Conservation (phyloP, 2,797 vertebrate species). For the Channa striata region DNA sequence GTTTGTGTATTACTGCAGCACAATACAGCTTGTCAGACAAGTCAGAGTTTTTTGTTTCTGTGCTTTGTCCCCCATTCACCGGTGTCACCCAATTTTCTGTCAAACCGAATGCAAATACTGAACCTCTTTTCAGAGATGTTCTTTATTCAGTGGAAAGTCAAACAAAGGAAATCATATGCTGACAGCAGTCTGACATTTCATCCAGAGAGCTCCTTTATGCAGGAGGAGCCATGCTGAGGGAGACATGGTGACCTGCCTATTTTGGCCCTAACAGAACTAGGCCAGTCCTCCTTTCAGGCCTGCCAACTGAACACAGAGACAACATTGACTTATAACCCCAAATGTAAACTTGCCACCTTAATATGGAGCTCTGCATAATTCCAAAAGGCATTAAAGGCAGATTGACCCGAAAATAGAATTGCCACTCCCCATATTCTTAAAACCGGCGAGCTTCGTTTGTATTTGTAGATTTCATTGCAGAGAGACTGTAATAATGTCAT, state of each 20-base stretch:
- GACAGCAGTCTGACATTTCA: slow-evolving; percentile 55
- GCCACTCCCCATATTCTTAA: background rate
- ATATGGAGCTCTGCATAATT: background rate
- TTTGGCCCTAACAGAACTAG: slow-evolving; percentile 17
- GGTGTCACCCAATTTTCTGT: slow-evolving; percentile 54
- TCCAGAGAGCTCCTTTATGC: slow-evolving; percentile 59
- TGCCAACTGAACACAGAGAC: slow-evolving; percentile 31
- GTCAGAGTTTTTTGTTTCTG: slow-evolving; percentile 50
- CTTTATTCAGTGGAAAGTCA: slow-evolving; percentile 56
- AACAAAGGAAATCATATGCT: slow-evolving; percentile 63
- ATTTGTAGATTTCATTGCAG: background rate
- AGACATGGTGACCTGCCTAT: slow-evolving; percentile 44
- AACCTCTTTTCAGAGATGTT: slow-evolving; percentile 46
- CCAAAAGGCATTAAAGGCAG: slow-evolving; percentile 1
- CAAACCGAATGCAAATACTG: slow-evolving; percentile 52
- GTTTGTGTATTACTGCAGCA: slow-evolving; percentile 56
- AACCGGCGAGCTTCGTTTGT: background rate
- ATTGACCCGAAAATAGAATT: background rate
- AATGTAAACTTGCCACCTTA: slow-evolving; percentile 3
- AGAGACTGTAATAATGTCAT: slow-evolving; percentile 19
- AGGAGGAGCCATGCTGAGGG: slow-evolving; percentile 43
- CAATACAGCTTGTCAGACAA: slow-evolving; percentile 63
- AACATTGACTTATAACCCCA: slow-evolving; percentile 27
- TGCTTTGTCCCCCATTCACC: slow-evolving; percentile 62
- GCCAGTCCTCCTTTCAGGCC: slow-evolving; percentile 25